A percentile compares a stretch with the other conserved stretches of the same genome.
phyloP scores from a whole-genome alignment of 2,797 vertebrate genomes.

The Coendou prehensilis region DNA sequence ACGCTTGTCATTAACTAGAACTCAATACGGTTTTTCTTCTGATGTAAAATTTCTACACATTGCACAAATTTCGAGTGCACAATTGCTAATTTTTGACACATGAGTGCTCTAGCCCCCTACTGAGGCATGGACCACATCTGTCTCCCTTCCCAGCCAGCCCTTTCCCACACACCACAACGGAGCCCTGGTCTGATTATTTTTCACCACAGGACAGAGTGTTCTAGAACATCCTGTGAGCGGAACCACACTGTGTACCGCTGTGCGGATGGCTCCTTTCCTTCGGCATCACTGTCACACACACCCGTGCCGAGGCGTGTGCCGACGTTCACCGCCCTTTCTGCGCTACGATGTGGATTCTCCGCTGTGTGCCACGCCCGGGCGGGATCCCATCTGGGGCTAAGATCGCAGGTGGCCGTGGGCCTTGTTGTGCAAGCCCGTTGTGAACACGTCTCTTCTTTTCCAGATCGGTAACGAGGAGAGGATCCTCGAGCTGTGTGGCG shows the following conservation, averaged over 20 bases:
- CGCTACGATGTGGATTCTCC: rapidly evolving
- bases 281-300: neutral
- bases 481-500: neutral
- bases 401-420: too few species aligned
- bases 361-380: rapidly evolving
- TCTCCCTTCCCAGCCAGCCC: neutral
- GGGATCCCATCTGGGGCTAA: neutral
- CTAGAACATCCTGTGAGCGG: neutral
- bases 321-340: neutral
- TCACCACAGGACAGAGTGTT: neutral
- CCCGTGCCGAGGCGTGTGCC: neutral
- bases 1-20: neutral
- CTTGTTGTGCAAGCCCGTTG: neutral
- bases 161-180: neutral
- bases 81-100: neutral
- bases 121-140: neutral
- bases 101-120: neutral
- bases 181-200: too few species aligned
- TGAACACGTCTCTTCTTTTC: neutral
- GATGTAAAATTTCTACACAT: neutral
- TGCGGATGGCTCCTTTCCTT: neutral
- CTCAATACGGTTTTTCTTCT: neutral
- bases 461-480: neutral
- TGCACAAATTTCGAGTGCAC: neutral
- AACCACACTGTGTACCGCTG: neutral